A percentile compares a stretch with the other conserved stretches of the same genome.
phyloP scores from a whole-genome alignment of 2,888 invertebrate genomes.

The Caenorhabditis parvicauda region DNA sequence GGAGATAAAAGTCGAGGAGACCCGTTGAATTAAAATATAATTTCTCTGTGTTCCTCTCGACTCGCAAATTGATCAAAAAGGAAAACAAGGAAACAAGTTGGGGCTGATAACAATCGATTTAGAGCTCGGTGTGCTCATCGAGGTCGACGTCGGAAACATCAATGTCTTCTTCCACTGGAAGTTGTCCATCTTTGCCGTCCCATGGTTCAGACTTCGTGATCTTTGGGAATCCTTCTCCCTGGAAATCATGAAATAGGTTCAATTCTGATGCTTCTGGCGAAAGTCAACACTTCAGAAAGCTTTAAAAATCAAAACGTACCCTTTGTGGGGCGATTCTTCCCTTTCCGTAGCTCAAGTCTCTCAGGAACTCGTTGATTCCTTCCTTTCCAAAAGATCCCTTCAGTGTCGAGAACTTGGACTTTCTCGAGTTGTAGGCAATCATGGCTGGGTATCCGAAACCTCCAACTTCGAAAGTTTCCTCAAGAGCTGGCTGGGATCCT shows the following conservation, averaged over 20 bases:
- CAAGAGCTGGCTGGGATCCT: conserved; percentile 78
- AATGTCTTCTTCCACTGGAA: conserved; percentile 65
- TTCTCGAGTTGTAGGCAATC: conserved; percentile 91
- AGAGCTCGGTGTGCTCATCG: conserved; percentile 62
- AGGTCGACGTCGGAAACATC: conserved; percentile 66
- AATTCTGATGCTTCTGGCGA: neutral
- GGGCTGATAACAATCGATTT: conserved; percentile 11
- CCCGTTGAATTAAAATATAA: too few species aligned
- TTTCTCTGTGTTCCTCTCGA: too few species aligned
- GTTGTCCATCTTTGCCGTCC: conserved; percentile 68
- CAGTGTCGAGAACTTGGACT: conserved; percentile 90
- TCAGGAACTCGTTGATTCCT: conserved; percentile 92
- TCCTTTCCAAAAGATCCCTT: conserved; percentile 81
- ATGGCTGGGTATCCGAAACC: conserved; percentile 98
- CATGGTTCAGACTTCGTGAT: conserved; percentile 63
- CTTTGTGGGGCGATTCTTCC: conserved; percentile 85
- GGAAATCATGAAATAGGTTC: neutral
- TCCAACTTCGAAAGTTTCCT: conserved; percentile 87
- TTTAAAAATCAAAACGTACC: neutral
- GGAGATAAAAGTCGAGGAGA: too few species aligned
- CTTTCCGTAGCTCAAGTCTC: conserved; percentile 87
- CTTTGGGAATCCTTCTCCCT: conserved; percentile 70
- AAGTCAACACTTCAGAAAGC: neutral
- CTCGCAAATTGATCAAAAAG: too few species aligned
- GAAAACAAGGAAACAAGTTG: neutral